These are phyloP conservation scores for Dendrolimus houi DNA, from an alignment of 2,888 invertebrate genomes.

Conservation along the genomic window DNA sequence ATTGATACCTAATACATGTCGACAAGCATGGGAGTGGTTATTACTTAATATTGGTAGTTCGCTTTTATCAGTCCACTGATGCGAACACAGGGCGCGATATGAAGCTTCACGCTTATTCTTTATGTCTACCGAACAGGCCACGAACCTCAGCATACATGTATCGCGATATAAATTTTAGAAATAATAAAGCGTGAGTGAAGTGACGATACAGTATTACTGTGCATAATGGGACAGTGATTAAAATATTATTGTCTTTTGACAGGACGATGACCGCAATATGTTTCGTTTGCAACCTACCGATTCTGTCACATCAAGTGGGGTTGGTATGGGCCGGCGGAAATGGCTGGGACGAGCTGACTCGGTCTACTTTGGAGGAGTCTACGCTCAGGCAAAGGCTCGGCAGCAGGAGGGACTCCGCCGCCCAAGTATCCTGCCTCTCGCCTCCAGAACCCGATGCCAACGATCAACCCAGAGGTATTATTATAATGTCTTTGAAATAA, in stretches of 20 bases:
- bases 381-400: constrained; percentile 90
- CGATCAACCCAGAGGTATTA: constrained; percentile 58
- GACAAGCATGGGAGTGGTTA: constrained; percentile 62
- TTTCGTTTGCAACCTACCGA: constrained; percentile 97
- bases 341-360: constrained; percentile 94
- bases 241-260: constrained; percentile 42
- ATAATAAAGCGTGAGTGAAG: constrained; percentile 61
- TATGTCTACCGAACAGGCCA: constrained; percentile 29
- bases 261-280: constrained; percentile 96
- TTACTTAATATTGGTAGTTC: constrained; percentile 62
- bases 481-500: too few species aligned
- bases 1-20: constrained; percentile 46
- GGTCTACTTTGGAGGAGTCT: constrained; percentile 89
- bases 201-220: background rate
- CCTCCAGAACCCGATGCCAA: constrained; percentile 89
- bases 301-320: constrained; percentile 95
- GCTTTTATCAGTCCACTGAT: constrained; percentile 59
- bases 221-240: constrained; percentile 8
- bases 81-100: constrained; percentile 60
- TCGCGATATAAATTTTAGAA: constrained; percentile 49
- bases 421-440: constrained; percentile 89
- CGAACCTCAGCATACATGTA: constrained; percentile 39
- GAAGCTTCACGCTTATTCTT: constrained; percentile 44
- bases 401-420: constrained; percentile 91
- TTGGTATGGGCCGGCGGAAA: constrained; percentile 96